Evolutionary conservation across 2,888 invertebrate genomes (phyloP).

Genomic region (Tolmerus cingulatus): DNA sequence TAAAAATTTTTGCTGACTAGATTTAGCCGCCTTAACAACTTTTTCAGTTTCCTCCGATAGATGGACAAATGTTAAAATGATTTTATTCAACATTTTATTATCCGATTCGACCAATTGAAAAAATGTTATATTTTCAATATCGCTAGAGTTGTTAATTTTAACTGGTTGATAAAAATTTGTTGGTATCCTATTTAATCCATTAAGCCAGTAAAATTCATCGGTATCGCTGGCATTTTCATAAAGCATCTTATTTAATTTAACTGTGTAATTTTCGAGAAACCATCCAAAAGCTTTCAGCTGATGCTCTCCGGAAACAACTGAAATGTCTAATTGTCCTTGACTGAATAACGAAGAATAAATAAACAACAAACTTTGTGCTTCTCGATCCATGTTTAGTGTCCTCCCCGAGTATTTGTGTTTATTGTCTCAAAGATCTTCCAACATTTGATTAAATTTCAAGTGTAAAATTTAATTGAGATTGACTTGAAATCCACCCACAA

Average conservation of each 20-base stretch:
- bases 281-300: slow-evolving; percentile 57
- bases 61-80: slow-evolving; percentile 80
- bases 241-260: neutral
- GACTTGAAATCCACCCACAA: too few species aligned
- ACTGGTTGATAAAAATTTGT: neutral
- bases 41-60: slow-evolving; percentile 79
- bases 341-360: neutral
- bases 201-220: neutral
- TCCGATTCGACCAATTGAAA: slow-evolving; percentile 81
- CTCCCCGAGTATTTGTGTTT: too few species aligned
- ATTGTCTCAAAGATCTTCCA: too few species aligned
- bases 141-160: slow-evolving; percentile 48
- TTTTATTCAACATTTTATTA: slow-evolving; percentile 80
- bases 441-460: too few species aligned
- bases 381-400: neutral
- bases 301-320: slow-evolving; percentile 58
- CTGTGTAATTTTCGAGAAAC: slow-evolving; percentile 56
- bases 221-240: neutral
- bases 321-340: neutral
- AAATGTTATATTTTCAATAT: slow-evolving; percentile 70
- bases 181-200: neutral
- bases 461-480: too few species aligned
- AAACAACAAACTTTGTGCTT: neutral
- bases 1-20: slow-evolving; percentile 65
- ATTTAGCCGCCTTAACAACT: slow-evolving; percentile 73